Conservation (phyloP, 2,113 vertebrate genomes). For the Leuciscus idus region DNA sequence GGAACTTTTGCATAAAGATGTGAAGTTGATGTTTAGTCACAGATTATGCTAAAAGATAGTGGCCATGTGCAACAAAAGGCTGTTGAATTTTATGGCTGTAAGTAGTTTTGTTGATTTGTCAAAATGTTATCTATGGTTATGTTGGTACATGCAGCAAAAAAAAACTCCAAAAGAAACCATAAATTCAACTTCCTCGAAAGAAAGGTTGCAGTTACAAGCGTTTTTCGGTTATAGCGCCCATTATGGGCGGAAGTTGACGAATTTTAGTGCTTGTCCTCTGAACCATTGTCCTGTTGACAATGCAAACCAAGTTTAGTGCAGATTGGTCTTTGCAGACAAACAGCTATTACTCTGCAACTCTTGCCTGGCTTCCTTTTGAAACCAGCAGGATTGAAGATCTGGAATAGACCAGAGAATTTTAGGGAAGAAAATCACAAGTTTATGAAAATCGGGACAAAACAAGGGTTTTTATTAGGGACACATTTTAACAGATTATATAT, state of each 20-base stretch:
- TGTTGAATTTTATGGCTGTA: background rate
- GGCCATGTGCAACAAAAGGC: background rate
- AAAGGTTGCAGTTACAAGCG: background rate
- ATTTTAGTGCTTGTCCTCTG: background rate
- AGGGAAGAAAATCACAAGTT: background rate
- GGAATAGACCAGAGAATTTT: background rate
- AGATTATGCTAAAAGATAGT: no score
- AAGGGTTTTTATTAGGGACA: background rate
- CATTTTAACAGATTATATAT: background rate
- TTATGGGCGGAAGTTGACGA: background rate
- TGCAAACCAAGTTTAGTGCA: background rate
- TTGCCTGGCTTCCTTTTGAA: background rate
- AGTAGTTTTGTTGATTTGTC: background rate
- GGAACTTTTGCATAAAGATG: no score
- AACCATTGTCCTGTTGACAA: background rate
- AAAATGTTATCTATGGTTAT: background rate
- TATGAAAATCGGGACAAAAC: background rate
- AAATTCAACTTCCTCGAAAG: background rate
- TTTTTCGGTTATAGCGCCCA: background rate
- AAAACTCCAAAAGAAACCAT: background rate
- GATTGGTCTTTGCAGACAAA: background rate
- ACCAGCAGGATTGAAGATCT: background rate
- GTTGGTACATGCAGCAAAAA: slow-evolving; percentile 48
- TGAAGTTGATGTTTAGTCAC: no score
- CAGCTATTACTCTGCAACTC: background rate